phyloP scores from a whole-genome alignment of 2,113 vertebrate genomes.

The Rhynchopsitta pachyrhyncha region DNA sequence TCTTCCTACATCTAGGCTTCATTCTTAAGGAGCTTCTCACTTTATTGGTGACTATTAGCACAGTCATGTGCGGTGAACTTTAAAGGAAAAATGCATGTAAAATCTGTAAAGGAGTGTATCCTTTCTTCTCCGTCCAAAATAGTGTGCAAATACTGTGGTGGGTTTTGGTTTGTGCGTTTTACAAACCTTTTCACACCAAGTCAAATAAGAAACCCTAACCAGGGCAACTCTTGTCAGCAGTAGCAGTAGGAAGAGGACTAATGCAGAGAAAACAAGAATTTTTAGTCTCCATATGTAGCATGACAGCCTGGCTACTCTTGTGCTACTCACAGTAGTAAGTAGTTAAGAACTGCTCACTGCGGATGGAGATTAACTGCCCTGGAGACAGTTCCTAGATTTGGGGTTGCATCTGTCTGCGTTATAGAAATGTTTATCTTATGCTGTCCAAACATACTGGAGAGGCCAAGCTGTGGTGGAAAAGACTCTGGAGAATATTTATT shows the following conservation, averaged over 20 bases:
- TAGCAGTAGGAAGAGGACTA: background rate
- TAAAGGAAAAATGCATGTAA: background rate
- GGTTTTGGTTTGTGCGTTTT: background rate
- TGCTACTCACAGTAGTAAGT: background rate
- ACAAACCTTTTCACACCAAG: background rate
- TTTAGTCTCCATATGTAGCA: background rate
- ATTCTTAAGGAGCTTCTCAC: background rate
- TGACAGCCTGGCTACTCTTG: background rate
- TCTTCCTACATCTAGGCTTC: background rate
- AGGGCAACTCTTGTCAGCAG: background rate
- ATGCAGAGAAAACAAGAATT: background rate
- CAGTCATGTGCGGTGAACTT: background rate
- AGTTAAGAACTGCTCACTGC: background rate
- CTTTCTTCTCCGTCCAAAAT: background rate
- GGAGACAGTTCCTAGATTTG: background rate
- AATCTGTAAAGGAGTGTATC: background rate
- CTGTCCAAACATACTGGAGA: background rate
- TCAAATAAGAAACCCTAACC: background rate
- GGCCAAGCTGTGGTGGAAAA: background rate
- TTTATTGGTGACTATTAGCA: background rate
- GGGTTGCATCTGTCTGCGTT: background rate
- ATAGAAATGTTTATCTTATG: background rate
- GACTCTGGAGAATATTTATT: background rate
- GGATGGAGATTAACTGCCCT: rapidly evolving
- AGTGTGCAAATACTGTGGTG: background rate